A percentile compares a stretch with the other conserved stretches of the same genome.
Conservation (phyloP, 2,113 vertebrate genomes). For the Lipophrys pholis region DNA sequence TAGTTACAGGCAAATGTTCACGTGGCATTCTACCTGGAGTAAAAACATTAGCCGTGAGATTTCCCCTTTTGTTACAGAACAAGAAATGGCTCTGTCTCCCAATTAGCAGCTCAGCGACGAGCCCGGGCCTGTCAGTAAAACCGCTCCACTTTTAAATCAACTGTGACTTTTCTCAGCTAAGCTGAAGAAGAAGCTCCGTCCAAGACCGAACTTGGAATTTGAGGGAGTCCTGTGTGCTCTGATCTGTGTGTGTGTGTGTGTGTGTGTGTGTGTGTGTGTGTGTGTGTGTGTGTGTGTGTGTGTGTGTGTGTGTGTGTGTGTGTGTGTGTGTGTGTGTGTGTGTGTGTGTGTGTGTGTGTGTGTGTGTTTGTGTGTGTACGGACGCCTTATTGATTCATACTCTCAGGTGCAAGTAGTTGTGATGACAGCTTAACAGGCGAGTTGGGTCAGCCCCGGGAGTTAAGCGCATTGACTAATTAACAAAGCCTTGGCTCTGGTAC, state of each 20-base stretch:
- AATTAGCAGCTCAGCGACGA: not conserved
- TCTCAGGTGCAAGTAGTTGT: slow-evolving; percentile 57
- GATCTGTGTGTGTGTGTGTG: not conserved
- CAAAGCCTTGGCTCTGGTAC: slow-evolving; percentile 55
- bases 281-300: slow-evolving; percentile 11
- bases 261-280: slow-evolving; percentile 11
- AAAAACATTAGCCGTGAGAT: not conserved
- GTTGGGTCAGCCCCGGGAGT: slow-evolving; percentile 40
- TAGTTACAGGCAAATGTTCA: not conserved
- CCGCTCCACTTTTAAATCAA: slow-evolving; percentile 25
- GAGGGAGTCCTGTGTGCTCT: not conserved
- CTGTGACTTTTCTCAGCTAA: slow-evolving; percentile 13
- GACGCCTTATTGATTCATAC: slow-evolving; percentile 36
- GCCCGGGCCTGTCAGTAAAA: not conserved
- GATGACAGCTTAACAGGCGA: slow-evolving; percentile 67
- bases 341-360: slow-evolving; percentile 20
- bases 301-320: not conserved
- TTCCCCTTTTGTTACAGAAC: not conserved
- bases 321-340: slow-evolving; percentile 22
- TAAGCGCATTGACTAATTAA: slow-evolving; percentile 66
- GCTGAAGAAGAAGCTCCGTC: slow-evolving; percentile 14
- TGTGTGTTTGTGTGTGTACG: slow-evolving; percentile 19
- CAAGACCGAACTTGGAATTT: slow-evolving; percentile 1
- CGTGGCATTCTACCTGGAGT: not conserved
- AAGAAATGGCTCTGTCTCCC: not conserved